Evolutionary conservation across 2,113 vertebrate genomes (phyloP).

Genomic region (Sigmodon hispidus): DNA sequence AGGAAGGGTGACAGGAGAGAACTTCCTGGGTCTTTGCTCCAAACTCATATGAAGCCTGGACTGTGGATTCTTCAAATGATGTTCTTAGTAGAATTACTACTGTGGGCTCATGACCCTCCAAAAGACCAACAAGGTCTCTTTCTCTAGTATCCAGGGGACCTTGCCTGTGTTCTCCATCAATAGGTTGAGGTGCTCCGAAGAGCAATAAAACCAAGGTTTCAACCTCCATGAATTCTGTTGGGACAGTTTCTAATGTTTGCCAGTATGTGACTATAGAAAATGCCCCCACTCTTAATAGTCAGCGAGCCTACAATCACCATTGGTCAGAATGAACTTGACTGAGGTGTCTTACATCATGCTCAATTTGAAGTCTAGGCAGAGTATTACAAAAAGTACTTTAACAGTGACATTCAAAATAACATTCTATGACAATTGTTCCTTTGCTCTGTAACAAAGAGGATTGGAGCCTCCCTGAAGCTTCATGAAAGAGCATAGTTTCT

Average conservation of each 20-base stretch:
- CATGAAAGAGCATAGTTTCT: not conserved
- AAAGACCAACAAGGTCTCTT: not conserved
- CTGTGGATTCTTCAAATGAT: not conserved
- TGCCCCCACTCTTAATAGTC: not conserved
- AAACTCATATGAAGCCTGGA: slow-evolving; percentile 1
- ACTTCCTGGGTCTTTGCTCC: not conserved
- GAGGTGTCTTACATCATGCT: slow-evolving; percentile 3
- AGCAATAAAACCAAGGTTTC: not conserved
- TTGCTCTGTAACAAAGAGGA: not conserved
- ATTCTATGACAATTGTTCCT: slow-evolving; percentile 10
- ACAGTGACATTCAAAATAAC: slow-evolving; percentile 23
- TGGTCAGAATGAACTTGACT: slow-evolving; percentile 55
- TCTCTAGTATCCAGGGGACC: not conserved
- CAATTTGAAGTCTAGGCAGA: slow-evolving; percentile 47
- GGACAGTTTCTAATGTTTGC: not conserved
- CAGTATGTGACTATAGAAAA: slow-evolving; percentile 12
- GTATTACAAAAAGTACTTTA: slow-evolving; percentile 57
- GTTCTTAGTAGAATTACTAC: not conserved
- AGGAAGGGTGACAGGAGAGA: not conserved
- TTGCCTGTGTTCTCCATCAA: not conserved
- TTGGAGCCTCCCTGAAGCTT: not conserved
- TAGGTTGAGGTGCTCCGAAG: not conserved
- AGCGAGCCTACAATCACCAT: slow-evolving; percentile 57
- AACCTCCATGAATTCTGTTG: not conserved
- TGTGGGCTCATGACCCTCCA: not conserved